These are phyloP conservation scores for Microctenopoma lineatum DNA, from an alignment of 2,797 vertebrate species.

Conservation along the genomic window DNA sequence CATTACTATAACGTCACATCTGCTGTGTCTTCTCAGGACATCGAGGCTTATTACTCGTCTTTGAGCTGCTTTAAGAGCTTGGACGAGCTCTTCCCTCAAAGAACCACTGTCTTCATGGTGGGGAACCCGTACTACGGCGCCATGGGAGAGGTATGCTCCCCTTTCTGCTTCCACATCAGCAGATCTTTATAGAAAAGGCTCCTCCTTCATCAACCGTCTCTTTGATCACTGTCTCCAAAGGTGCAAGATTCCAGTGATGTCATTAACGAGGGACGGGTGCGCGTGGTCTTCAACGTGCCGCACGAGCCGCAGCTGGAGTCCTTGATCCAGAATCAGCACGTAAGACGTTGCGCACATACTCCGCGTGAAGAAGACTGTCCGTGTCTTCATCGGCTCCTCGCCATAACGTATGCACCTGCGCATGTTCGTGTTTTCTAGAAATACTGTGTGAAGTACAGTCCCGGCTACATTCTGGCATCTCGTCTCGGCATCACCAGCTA, in stretches of 20 bases:
- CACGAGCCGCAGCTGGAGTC: constrained; percentile 93
- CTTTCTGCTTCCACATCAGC: not conserved
- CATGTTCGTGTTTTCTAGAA: constrained; percentile 82
- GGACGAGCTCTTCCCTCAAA: constrained; percentile 90
- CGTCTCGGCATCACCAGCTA: constrained; percentile 95
- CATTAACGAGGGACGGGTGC: constrained; percentile 93
- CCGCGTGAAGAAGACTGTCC: accelerated
- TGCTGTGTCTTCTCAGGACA: constrained; percentile 79
- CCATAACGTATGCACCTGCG: not conserved
- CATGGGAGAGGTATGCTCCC: constrained; percentile 89
- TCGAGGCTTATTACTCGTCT: constrained; percentile 90
- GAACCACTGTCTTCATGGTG: constrained; percentile 93
- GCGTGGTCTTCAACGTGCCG: constrained; percentile 93
- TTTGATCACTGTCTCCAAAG: constrained; percentile 66
- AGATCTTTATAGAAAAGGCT: too few species aligned
- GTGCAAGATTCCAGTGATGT: constrained; percentile 95
- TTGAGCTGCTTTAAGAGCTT: constrained; percentile 88
- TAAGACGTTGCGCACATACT: constrained; percentile 75
- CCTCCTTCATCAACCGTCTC: not conserved
- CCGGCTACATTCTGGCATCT: constrained; percentile 94
- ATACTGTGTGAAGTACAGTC: constrained; percentile 97
- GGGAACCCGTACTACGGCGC: constrained; percentile 95
- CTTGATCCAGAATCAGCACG: constrained; percentile 97
- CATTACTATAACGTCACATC: not conserved
- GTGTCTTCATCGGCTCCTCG: not conserved